Percentiles rank a stretch among this genome's conserved stretches.
These are phyloP conservation scores for Monarcha castaneiventris DNA, from an alignment of 2,113 vertebrate genomes.

Conservation along the genomic window DNA sequence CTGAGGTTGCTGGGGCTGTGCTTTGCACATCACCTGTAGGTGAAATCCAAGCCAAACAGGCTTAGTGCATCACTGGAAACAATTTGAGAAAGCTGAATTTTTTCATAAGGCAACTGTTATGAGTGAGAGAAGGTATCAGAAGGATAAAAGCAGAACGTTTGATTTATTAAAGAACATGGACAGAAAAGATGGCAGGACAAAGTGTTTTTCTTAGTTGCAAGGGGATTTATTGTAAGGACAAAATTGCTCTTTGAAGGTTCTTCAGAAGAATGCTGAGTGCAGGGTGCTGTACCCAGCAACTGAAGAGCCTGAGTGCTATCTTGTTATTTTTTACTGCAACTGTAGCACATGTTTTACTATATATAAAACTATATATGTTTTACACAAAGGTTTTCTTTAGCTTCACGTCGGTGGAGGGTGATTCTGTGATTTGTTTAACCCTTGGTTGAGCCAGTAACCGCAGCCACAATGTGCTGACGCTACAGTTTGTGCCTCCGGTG, in stretches of 20 bases:
- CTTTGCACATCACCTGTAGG: neutral
- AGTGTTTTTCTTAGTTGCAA: neutral
- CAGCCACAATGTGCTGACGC: neutral
- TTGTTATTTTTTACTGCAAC: neutral
- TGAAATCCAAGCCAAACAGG: neutral
- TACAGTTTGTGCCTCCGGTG: neutral
- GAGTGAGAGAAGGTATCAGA: neutral
- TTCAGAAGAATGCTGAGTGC: neutral
- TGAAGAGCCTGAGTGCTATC: neutral
- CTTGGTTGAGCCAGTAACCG: neutral
- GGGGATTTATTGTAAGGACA: neutral
- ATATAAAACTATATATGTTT: neutral
- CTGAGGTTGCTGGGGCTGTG: neutral
- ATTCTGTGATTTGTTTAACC: neutral
- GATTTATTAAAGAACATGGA: neutral
- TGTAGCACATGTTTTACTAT: neutral
- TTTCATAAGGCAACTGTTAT: neutral
- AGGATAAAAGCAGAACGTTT: neutral
- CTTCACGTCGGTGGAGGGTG: neutral
- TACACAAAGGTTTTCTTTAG: neutral
- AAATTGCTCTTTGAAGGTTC: neutral
- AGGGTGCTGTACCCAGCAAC: neutral
- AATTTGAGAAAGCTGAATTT: rapidly evolving
- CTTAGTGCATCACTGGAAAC: neutral
- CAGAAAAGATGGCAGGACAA: neutral